Evolutionary conservation across 2,797 vertebrate species (phyloP).

Genomic region (Peromyscus melanophrys): DNA sequence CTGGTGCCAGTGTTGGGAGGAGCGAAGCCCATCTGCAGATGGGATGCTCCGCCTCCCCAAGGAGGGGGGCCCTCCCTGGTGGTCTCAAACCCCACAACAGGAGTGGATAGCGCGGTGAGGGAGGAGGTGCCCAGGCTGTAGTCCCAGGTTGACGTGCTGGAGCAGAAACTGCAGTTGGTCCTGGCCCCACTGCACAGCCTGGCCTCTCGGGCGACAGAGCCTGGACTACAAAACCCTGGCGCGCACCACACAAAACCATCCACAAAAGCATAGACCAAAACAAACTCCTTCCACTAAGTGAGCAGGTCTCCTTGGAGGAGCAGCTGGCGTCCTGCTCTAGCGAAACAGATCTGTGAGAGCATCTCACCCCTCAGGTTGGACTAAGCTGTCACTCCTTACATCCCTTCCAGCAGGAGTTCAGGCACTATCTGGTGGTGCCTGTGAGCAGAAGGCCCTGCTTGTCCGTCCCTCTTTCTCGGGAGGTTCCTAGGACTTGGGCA

Average conservation of each 20-base stretch:
- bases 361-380: accelerated
- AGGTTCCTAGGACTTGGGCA: not conserved
- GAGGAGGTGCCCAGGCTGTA: slow-evolving; percentile 92
- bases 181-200: slow-evolving; percentile 93
- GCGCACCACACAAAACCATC: not conserved
- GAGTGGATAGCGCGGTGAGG: slow-evolving; percentile 87
- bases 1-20: slow-evolving; percentile 90
- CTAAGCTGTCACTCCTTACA: not conserved
- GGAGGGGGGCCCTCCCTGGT: not conserved
- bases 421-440: accelerated
- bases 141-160: slow-evolving; percentile 93
- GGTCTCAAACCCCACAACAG: slow-evolving; percentile 47
- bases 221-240: slow-evolving; percentile 90
- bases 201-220: slow-evolving; percentile 85
- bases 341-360: slow-evolving; percentile 81
- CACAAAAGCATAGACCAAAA: not conserved
- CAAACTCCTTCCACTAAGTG: slow-evolving; percentile 92
- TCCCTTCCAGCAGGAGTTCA: not conserved
- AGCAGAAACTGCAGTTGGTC: slow-evolving; percentile 95
- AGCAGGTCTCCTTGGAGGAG: slow-evolving; percentile 98
- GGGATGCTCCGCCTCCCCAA: slow-evolving; percentile 86
- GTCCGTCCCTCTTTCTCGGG: not conserved
- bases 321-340: slow-evolving; percentile 94
- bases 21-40: slow-evolving; percentile 89
- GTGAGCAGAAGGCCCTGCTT: not conserved